Percentiles rank a stretch among this genome's conserved stretches.
These are phyloP conservation scores for Diadumene lineata DNA, from an alignment of 92 coral and sea anemone genomes.

Conservation along the genomic window DNA sequence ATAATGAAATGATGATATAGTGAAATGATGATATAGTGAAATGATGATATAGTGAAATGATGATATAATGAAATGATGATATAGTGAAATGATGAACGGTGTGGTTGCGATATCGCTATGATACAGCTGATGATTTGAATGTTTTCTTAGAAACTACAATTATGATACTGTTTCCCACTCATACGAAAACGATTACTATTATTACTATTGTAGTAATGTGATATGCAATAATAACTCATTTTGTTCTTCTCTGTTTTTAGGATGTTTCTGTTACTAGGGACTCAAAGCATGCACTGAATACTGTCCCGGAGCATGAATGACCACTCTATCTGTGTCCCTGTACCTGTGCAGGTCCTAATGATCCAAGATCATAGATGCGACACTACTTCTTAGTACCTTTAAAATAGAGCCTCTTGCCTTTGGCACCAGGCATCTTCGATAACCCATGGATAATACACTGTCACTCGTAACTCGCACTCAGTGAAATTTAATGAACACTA, in stretches of 20 bases:
- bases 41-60: too few species aligned
- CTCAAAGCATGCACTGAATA: conserved; percentile 73
- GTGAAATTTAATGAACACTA: too few species aligned
- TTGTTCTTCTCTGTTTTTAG: conserved; percentile 21
- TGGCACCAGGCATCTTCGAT: too few species aligned
- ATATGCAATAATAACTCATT: background rate
- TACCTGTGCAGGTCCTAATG: too few species aligned
- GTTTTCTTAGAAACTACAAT: too few species aligned
- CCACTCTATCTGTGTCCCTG: background rate
- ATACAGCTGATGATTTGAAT: too few species aligned
- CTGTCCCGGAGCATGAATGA: conserved; percentile 82
- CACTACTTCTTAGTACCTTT: conserved; percentile 22
- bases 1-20: too few species aligned
- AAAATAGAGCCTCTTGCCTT: conserved; percentile 43
- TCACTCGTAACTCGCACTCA: too few species aligned
- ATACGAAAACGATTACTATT: background rate
- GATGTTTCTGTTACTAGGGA: conserved; percentile 69
- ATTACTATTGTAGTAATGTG: background rate
- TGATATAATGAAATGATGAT: too few species aligned
- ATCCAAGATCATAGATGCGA: background rate
- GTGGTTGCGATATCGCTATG: background rate
- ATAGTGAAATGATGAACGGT: background rate
- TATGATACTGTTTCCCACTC: too few species aligned
- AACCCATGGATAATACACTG: too few species aligned
- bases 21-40: too few species aligned